Evolutionary conservation across 1,140 invertebrate genomes (phyloP).

Genomic region (Chymomyza costata): DNA sequence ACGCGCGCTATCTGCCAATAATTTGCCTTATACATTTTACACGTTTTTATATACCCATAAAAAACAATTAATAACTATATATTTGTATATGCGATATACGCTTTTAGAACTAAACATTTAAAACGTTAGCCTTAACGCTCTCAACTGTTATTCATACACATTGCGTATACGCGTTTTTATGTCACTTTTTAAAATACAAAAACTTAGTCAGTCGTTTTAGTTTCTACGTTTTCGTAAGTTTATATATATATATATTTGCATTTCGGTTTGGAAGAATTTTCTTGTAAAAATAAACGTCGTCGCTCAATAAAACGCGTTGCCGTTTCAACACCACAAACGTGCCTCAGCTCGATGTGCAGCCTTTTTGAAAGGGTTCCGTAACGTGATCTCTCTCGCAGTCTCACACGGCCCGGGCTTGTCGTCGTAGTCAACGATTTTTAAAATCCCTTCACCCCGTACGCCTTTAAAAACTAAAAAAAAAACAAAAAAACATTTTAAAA

Average conservation of each 20-base stretch:
- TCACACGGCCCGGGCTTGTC: constrained; percentile 43
- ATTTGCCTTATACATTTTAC: constrained; percentile 63
- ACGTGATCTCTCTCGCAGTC: constrained; percentile 13
- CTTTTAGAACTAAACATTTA: too few relatives aligned
- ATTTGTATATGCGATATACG: constrained; percentile 30
- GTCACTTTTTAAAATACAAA: constrained; percentile 26
- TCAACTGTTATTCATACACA: too few relatives aligned
- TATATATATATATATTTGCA: constrained; percentile 24
- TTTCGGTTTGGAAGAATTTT: constrained; percentile 67
- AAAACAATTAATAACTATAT: constrained; percentile 26
- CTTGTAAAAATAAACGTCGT: constrained; percentile 52
- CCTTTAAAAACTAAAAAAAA: constrained; percentile 41
- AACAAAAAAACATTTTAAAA: constrained; percentile 16
- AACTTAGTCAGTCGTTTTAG: constrained; percentile 35
- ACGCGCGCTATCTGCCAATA: constrained; percentile 47
- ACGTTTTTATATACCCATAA: constrained; percentile 45
- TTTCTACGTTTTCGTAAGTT: constrained; percentile 34
- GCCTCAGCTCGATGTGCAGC: constrained; percentile 66
- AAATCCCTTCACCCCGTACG: constrained; percentile 57
- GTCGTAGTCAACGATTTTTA: constrained; percentile 68
- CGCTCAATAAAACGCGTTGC: constrained; percentile 26
- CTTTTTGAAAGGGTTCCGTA: constrained; percentile 19
- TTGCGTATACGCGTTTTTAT: constrained; percentile 1
- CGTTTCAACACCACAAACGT: constrained; percentile 69
- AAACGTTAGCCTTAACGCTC: too few relatives aligned